Base-by-base conservation (phyloP, 23 tunicate species). In the Ciona savignyi region DNA sequence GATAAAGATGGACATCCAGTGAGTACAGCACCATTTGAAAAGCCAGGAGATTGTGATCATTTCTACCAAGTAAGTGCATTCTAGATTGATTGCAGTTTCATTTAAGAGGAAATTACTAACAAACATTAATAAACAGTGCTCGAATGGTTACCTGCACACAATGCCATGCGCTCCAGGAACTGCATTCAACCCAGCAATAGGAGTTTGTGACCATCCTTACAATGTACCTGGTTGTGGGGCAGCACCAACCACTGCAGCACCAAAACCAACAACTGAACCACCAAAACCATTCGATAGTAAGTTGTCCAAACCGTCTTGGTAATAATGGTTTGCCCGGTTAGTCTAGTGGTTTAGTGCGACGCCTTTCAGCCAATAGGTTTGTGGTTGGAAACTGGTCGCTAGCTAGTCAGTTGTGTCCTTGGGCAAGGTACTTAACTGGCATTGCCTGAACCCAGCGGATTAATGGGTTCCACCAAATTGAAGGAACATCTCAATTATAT, bases 221-320 rank as follows among this genome's bases (percentile, higher is more conserved):
- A 81, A 81, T 63, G 86, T 81, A 2, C 86, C 86, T 34, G 79
- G 79, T 20, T 82, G 87, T 75, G 87, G 87, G 6, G 80, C 67
- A 67, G 68, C 80, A 15, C 51, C 42, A 0, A 33, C 84, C 60
- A 66, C 84, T 60, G 51, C 74, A 49, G 49, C 82, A 30, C 72
- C 85, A 28, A 33, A 32, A 2, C 27, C 73, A 72, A 42, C 78
- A 26, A 81, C 72, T 29, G 27, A 32, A 49, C 27, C 76, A 3
- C 29, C 32, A 72, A 26, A 25, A 48, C 32, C 63, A 72, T 72
- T 72, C 27, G 76, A 72, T 48, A 24, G 76, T 72, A 72, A 72
- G 64, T 42, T 24, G 26, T 42, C 9, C n/a, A n/a, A n/a, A n/a
- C n/a, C n/a, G n/a, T n/a, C n/a, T n/a, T n/a, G n/a, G n/a, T n/a